phyloP scores from a whole-genome alignment of 2,888 invertebrate species.

The Drosophila flavopinicola region DNA sequence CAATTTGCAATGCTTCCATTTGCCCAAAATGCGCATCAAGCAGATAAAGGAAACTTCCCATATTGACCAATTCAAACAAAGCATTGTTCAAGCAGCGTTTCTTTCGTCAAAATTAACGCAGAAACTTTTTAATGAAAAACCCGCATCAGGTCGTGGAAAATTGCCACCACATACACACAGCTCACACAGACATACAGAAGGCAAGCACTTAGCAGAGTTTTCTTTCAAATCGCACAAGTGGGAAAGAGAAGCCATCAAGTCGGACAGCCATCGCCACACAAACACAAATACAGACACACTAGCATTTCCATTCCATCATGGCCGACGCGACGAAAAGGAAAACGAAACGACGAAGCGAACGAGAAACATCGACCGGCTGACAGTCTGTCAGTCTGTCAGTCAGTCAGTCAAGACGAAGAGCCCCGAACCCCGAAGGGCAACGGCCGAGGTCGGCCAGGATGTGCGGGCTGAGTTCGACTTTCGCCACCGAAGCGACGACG shows the following conservation, averaged over 20 bases:
- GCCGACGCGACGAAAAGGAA: conserved; percentile 65
- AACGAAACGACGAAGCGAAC: conserved; percentile 22
- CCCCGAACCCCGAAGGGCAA: conserved; percentile 39
- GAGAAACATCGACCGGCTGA: conserved; percentile 40
- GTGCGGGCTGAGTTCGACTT: conserved; percentile 35
- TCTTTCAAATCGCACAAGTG: conserved; percentile 36
- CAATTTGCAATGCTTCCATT: conserved; percentile 22
- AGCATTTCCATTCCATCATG: conserved; percentile 73
- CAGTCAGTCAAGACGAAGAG: conserved; percentile 61
- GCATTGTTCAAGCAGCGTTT: conserved; percentile 62
- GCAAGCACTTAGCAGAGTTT: conserved; percentile 59
- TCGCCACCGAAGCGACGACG: conserved; percentile 25
- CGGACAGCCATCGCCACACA: conserved; percentile 35
- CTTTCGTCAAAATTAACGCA: conserved; percentile 75
- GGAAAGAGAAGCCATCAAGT: conserved; percentile 44
- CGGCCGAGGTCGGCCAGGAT: conserved; percentile 34
- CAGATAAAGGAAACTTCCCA: conserved; percentile 59
- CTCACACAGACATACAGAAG: conserved; percentile 13
- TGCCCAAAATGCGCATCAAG: conserved; percentile 25
- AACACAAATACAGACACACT: conserved; percentile 33
- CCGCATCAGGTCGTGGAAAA: conserved; percentile 63
- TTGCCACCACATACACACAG: conserved; percentile 36
- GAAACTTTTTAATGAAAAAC: conserved; percentile 80
- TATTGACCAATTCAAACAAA: conserved; percentile 43
- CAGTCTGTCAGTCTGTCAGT: conserved; percentile 67